A percentile compares a stretch with the other conserved stretches of the same genome.
These are phyloP conservation scores for Synanthedon myopaeformis DNA, from an alignment of 2,888 invertebrate genomes.

Conservation along the genomic window DNA sequence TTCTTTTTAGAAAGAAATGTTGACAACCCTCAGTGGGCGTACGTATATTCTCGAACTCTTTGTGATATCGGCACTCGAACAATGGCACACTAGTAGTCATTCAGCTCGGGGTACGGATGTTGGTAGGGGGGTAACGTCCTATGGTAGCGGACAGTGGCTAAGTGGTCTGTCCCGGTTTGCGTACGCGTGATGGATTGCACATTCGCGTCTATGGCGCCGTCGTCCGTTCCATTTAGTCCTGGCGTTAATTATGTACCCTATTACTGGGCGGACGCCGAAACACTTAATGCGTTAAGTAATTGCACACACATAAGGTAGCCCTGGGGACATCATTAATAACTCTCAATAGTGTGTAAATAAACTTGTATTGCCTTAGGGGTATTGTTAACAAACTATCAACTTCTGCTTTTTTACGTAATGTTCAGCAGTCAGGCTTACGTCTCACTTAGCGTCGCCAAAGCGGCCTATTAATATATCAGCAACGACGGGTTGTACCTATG, in stretches of 20 bases:
- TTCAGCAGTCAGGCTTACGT: no score
- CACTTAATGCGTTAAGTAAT: background rate
- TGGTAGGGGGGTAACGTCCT: conserved; percentile 31
- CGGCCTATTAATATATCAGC: no score
- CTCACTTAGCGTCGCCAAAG: no score
- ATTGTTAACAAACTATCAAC: no score
- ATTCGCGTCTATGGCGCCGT: conserved; percentile 21
- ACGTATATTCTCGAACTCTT: conserved; percentile 6
- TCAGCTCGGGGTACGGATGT: conserved; percentile 24
- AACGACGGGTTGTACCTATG: no score
- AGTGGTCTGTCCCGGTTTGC: conserved; percentile 54
- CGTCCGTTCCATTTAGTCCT: conserved; percentile 11
- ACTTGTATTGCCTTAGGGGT: no score
- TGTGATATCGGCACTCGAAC: conserved; percentile 15
- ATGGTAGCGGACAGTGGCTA: conserved; percentile 42
- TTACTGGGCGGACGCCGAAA: background rate
- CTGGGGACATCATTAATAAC: background rate
- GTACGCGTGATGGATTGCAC: conserved; percentile 52
- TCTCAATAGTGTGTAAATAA: background rate
- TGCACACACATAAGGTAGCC: background rate
- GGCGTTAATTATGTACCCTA: background rate
- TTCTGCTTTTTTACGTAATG: no score
- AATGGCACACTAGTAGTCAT: conserved; percentile 7
- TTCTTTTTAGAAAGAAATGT: no score
- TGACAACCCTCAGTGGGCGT: no score